These are phyloP conservation scores for Athene noctua DNA, from an alignment of 2,113 vertebrate species.

Conservation along the genomic window DNA sequence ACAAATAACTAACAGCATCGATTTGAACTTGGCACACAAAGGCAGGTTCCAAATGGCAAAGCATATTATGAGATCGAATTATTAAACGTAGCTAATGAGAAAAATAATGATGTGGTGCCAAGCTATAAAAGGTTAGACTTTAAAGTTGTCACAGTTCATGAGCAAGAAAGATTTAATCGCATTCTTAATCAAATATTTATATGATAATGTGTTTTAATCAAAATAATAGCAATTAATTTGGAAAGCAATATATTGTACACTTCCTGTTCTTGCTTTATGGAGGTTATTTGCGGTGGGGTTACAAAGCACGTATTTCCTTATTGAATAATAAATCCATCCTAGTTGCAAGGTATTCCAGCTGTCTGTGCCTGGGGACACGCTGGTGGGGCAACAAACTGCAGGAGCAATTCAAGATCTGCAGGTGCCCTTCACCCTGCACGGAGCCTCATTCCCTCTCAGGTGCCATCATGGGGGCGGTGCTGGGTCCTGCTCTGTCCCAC, in stretches of 20 bases:
- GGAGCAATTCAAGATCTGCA: neutral
- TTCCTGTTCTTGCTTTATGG: neutral
- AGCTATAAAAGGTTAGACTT: conserved; percentile 67
- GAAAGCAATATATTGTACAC: conserved; percentile 4
- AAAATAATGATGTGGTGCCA: conserved; percentile 71
- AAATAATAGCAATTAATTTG: conserved; percentile 70
- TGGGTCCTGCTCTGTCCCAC: neutral
- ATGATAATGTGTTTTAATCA: conserved; percentile 71
- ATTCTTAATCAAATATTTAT: conserved; percentile 74
- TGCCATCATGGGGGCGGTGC: accelerated
- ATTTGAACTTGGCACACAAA: conserved; percentile 70
- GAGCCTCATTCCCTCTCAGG: neutral
- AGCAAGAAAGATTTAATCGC: conserved; percentile 69
- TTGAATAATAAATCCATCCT: neutral
- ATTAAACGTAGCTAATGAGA: conserved; percentile 64
- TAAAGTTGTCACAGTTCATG: conserved; percentile 69
- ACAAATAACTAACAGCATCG: conserved; percentile 69
- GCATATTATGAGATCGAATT: conserved; percentile 66
- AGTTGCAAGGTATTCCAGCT: neutral
- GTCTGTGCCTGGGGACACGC: neutral
- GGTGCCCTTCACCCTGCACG: accelerated
- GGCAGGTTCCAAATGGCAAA: conserved; percentile 67
- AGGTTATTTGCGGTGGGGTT: neutral
- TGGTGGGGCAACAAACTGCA: neutral
- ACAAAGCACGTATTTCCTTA: neutral